Evolutionary conservation across 2,797 vertebrate species (phyloP).

Genomic region (Labeo calbasu): DNA sequence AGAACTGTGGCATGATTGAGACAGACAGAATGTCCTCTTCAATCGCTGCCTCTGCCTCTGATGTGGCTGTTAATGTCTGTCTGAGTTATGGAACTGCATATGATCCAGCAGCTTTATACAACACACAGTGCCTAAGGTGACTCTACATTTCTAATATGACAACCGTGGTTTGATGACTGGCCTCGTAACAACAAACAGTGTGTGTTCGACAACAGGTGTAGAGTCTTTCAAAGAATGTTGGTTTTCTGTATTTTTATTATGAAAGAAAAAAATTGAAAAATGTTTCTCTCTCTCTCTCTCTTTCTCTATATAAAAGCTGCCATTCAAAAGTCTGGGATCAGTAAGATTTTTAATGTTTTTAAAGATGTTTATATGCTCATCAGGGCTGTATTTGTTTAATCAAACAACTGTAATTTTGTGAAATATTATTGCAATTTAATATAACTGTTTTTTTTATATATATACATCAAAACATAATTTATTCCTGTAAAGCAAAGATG

Average conservation of each 20-base stretch:
- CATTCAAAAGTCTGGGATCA: too few species aligned
- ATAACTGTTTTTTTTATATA: too few species aligned
- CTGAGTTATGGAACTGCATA: constrained; percentile 47
- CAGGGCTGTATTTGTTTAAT: too few species aligned
- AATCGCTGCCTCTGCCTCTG: constrained; percentile 34
- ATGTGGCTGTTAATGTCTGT: constrained; percentile 55
- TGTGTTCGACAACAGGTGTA: background rate
- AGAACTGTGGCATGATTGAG: constrained; percentile 37
- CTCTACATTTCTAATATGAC: constrained; percentile 17
- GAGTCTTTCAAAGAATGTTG: background rate
- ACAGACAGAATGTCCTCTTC: constrained; percentile 49
- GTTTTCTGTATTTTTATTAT: background rate
- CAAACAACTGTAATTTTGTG: too few species aligned
- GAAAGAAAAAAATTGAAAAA: background rate
- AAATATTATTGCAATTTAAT: too few species aligned
- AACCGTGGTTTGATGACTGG: constrained; percentile 2
- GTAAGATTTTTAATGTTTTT: too few species aligned
- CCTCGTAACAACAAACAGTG: constrained; percentile 17
- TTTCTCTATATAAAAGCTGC: too few species aligned
- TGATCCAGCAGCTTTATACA: constrained; percentile 52
- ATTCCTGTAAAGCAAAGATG: too few species aligned
- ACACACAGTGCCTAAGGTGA: constrained; percentile 30
- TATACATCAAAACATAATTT: too few species aligned
- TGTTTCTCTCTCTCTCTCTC: too few species aligned
- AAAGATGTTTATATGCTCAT: too few species aligned